These are phyloP conservation scores for Drosophila ironensis DNA, from an alignment of 1,140 invertebrate species.

Conservation along the genomic window DNA sequence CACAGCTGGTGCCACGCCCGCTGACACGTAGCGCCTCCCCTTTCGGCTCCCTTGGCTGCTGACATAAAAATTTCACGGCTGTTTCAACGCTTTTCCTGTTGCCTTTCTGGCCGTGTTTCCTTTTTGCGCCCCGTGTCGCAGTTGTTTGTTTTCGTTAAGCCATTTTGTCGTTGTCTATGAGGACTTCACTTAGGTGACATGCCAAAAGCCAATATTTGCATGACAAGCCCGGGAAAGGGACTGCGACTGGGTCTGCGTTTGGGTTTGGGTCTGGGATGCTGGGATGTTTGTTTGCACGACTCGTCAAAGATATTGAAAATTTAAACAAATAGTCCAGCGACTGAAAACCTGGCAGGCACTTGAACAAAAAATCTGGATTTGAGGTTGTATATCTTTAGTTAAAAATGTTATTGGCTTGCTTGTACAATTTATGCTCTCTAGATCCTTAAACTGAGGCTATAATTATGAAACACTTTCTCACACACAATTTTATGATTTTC, in stretches of 20 bases:
- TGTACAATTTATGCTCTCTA: no score
- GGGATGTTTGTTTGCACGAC: slow-evolving; percentile 18
- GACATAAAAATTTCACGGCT: slow-evolving; percentile 45
- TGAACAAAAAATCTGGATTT: neutral
- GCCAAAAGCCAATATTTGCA: slow-evolving; percentile 51
- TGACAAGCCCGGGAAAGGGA: neutral
- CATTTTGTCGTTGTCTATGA: slow-evolving; percentile 36
- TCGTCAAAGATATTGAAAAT: slow-evolving; percentile 48
- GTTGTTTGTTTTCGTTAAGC: neutral
- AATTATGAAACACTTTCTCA: no score
- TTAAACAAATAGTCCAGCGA: slow-evolving; percentile 34
- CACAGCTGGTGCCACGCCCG: slow-evolving; percentile 39
- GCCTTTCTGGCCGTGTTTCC: slow-evolving; percentile 4
- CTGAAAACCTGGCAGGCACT: slow-evolving; percentile 4
- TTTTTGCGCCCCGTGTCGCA: neutral
- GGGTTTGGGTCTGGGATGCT: no score
- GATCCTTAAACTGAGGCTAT: no score
- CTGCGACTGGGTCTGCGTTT: neutral
- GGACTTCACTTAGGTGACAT: slow-evolving; percentile 45
- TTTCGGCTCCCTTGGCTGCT: slow-evolving; percentile 3
- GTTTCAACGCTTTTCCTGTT: slow-evolving; percentile 38
- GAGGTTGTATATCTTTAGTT: no score
- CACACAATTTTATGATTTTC: no score
- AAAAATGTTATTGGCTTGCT: no score
- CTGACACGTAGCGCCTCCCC: slow-evolving; percentile 8